phyloP scores from a whole-genome alignment of 2,113 vertebrate species.

The Clinocottus analis region DNA sequence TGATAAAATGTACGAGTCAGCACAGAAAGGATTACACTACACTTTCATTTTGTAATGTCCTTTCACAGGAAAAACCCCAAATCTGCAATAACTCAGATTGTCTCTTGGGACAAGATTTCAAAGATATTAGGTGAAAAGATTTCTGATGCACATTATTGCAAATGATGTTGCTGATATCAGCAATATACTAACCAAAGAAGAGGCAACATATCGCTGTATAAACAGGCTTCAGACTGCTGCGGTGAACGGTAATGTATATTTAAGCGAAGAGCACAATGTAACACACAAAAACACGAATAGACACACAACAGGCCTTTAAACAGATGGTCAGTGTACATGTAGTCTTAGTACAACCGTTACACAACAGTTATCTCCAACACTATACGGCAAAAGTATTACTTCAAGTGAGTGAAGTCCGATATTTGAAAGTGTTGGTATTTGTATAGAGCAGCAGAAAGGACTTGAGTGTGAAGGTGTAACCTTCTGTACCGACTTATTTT shows the following conservation, averaged over 20 bases:
- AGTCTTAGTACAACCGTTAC: not conserved
- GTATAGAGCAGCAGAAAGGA: not conserved
- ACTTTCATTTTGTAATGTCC: slow-evolving; percentile 6
- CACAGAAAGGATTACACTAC: not conserved
- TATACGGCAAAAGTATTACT: slow-evolving; percentile 3
- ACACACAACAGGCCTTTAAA: slow-evolving; percentile 1
- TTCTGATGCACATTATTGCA: not conserved
- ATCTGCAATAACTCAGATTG: slow-evolving; percentile 2
- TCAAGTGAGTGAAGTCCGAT: slow-evolving; percentile 22
- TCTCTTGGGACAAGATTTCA: not conserved
- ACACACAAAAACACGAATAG: not conserved
- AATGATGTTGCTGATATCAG: not conserved
- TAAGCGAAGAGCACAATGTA: not conserved
- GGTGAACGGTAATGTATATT: not conserved
- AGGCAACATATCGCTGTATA: not conserved
- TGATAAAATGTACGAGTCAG: not conserved
- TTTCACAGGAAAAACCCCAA: not conserved
- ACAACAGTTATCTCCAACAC: not conserved
- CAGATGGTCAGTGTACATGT: slow-evolving; percentile 27
- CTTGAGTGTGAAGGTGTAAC: slow-evolving; percentile 4
- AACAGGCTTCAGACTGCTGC: not conserved
- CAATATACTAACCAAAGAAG: not conserved
- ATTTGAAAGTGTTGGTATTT: slow-evolving; percentile 17
- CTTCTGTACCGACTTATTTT: not conserved
- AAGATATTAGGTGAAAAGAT: not conserved